Percentiles rank a stretch among this genome's conserved stretches.
phyloP scores from a whole-genome alignment of 2,797 vertebrate species.

The Onychomys leucogaster region DNA sequence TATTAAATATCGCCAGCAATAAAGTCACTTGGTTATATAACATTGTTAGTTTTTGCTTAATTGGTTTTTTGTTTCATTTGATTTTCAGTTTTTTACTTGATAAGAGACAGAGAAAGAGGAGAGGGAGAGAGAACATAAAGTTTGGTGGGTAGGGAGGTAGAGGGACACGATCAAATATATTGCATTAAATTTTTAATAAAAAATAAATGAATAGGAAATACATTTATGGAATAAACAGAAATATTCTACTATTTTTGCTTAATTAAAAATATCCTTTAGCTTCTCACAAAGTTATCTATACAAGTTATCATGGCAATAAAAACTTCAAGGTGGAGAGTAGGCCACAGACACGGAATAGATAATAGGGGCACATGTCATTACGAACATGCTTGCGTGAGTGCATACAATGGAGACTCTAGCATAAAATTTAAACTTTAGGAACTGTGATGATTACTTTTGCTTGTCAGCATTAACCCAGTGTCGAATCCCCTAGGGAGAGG shows the following conservation, averaged over 20 bases:
- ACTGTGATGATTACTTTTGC: not conserved
- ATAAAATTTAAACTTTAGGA: not conserved
- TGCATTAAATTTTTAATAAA: not conserved
- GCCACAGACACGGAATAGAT: not conserved
- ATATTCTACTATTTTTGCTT: not conserved
- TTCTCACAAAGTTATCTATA: not conserved
- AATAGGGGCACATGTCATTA: not conserved
- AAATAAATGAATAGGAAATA: not conserved
- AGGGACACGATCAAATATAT: not conserved
- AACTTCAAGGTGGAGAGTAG: not conserved
- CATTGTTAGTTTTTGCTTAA: not conserved
- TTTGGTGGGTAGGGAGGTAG: not conserved
- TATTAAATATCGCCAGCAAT: not conserved
- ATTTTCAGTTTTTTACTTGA: not conserved
- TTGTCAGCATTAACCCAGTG: not conserved
- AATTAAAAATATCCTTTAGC: not conserved
- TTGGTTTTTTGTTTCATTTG: not conserved
- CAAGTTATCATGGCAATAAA: not conserved
- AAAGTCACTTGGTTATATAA: not conserved
- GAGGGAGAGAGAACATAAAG: not conserved
- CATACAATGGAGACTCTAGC: not conserved
- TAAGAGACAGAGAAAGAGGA: not conserved
- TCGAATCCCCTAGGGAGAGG: not conserved
- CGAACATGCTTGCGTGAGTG: not conserved
- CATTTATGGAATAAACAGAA: not conserved